Evolutionary conservation across 2,113 vertebrate genomes (phyloP).

Genomic region (Tyto alba): DNA sequence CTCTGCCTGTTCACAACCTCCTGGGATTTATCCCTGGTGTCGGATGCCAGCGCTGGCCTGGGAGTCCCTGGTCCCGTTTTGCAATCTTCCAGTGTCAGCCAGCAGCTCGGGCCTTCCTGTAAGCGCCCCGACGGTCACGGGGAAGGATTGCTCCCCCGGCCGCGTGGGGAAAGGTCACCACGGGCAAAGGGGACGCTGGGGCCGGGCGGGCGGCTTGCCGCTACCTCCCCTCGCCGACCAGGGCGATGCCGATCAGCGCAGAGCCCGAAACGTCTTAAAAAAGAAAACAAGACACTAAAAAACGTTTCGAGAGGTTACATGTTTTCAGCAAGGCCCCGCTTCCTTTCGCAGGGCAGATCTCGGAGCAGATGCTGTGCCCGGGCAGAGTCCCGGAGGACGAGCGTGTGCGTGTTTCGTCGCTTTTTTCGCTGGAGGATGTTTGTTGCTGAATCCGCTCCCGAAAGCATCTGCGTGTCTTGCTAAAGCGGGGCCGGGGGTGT

Average conservation of each 20-base stretch:
- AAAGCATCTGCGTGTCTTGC: background rate
- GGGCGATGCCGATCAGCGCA: background rate
- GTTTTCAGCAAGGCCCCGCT: background rate
- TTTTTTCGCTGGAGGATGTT: background rate
- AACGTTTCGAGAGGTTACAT: background rate
- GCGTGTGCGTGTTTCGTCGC: background rate
- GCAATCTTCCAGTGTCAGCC: background rate
- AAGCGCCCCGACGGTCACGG: background rate
- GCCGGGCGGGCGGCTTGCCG: rapidly evolving
- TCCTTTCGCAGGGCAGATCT: background rate
- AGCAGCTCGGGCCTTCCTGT: background rate
- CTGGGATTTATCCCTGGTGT: background rate
- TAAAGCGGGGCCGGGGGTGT: background rate
- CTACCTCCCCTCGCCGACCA: background rate
- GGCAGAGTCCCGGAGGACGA: background rate
- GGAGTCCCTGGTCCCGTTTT: background rate
- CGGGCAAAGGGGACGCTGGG: background rate
- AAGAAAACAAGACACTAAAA: background rate
- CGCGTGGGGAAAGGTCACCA: background rate
- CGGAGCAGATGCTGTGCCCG: background rate
- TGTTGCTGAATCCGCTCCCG: background rate
- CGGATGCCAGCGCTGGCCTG: background rate
- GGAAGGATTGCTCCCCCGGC: slow-evolving; percentile 5
- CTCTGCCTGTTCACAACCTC: background rate
- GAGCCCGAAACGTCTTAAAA: background rate